Evolutionary conservation across 2,113 vertebrate genomes (phyloP), one percentile per base, ranked within the genome.

Genomic region (Rhipidura dahli): DNA sequence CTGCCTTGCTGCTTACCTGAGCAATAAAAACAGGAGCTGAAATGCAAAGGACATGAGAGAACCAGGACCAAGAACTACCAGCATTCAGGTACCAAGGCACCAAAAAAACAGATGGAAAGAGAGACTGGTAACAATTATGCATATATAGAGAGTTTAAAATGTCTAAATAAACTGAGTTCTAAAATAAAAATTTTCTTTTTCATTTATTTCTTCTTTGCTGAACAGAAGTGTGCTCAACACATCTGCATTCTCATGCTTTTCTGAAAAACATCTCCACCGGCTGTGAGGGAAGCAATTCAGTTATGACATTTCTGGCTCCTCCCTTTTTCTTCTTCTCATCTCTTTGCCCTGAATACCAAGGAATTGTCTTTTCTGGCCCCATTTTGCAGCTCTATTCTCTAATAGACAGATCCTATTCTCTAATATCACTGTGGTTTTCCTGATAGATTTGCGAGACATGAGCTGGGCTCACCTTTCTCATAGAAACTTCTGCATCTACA

Each of bases 251-350:
- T 65, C 37, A 82, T 8, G 26, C 11, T 53, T 53, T 18, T 53
- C 28, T 73, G 33, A 35, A 35, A 76, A 85, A 10, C 5, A 54
- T 10, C 14, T 63, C 66, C 1, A 2, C 3, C 0, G 1, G 16
- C 8, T 33, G 9, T 5, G 16, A 59, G 21, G 20, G 44, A 63
- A 49, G 59, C 6, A 56, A 70, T 42, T 66, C 42, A 40, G 13
- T 82, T 84, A 24, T 24, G 16, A 21, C 60, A 37, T 9, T 65
- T 15, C 22, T 66, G 35, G 13, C 13, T 40, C 50, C 33, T 45
- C 37, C 11, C n/a, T 57, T 69, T 44, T 83, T 28, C 57, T 63
- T 30, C 51, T 53, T 61, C 40, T 69, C 13, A 22, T 70, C 10
- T 33, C 87, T 73, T 64, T 66, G 30, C 31, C 37, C n/a, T 26